phyloP scores from a whole-genome alignment of 2,113 vertebrate species.

The Gavia stellata region DNA sequence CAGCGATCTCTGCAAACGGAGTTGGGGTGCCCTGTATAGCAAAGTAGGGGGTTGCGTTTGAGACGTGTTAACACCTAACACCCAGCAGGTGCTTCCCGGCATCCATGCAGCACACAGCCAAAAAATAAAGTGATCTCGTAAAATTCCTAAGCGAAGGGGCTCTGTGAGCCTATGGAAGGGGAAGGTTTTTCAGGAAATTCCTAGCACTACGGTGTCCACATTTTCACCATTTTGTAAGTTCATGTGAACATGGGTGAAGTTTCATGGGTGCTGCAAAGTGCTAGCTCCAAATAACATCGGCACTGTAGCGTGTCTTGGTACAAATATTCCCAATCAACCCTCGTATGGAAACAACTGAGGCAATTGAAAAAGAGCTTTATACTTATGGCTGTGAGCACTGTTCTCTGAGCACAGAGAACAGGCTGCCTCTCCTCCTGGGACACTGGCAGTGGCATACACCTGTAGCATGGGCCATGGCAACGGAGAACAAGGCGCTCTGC shows the following conservation, averaged over 20 bases:
- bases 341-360: neutral
- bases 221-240: neutral
- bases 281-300: neutral
- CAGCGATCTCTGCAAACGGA: neutral
- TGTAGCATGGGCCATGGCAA: neutral
- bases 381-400: neutral
- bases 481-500: neutral
- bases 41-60: neutral
- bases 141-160: neutral
- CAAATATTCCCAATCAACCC: neutral
- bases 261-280: neutral
- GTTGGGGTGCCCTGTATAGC: neutral
- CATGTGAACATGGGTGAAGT: neutral
- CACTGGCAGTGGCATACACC: neutral
- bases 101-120: neutral
- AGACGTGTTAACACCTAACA: neutral
- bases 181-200: neutral
- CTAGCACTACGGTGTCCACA: too few relatives aligned
- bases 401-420: neutral
- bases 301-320: neutral
- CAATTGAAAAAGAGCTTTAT: neutral
- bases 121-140: neutral
- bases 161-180: neutral
- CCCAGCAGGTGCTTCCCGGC: too few relatives aligned
- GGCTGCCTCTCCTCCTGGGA: neutral